Percentiles rank a stretch among this genome's conserved stretches.
Evolutionary conservation across 92 coral and sea anemone species (phyloP).

Genomic region (Palythoa grandiflora): DNA sequence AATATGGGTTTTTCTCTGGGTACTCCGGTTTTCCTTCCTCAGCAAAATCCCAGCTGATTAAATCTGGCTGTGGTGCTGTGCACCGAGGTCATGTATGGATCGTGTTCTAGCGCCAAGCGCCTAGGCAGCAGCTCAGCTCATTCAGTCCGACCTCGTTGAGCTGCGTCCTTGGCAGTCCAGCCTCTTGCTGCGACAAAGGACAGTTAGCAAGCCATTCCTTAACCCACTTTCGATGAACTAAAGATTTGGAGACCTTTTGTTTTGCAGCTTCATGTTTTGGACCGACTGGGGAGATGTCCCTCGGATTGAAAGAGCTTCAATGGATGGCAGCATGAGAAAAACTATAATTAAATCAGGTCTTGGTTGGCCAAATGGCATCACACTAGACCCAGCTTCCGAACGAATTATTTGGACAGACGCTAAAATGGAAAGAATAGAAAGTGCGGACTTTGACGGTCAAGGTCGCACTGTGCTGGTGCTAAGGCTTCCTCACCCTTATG

Average conservation of each 20-base stretch:
- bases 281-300: constrained; percentile 72
- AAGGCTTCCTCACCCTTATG: constrained; percentile 57
- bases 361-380: constrained; percentile 70
- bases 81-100: no score
- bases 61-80: no score
- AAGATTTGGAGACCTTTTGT: background rate
- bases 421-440: constrained; percentile 50
- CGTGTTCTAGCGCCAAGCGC: no score
- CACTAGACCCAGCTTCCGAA: constrained; percentile 65
- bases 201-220: no score
- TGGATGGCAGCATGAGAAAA: constrained; percentile 71
- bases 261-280: constrained; percentile 81
- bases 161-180: no score
- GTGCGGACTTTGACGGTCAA: constrained; percentile 69
- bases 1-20: no score
- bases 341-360: constrained; percentile 57
- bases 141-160: no score
- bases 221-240: background rate
- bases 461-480: constrained; percentile 44
- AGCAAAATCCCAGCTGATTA: no score
- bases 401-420: constrained; percentile 81
- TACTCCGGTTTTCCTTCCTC: no score
- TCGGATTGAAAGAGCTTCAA: constrained; percentile 73
- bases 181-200: no score
- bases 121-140: no score